Evolutionary conservation across 2,113 vertebrate genomes (phyloP), one percentile per base, ranked within the genome.

Genomic region (Carassius auratus): DNA sequence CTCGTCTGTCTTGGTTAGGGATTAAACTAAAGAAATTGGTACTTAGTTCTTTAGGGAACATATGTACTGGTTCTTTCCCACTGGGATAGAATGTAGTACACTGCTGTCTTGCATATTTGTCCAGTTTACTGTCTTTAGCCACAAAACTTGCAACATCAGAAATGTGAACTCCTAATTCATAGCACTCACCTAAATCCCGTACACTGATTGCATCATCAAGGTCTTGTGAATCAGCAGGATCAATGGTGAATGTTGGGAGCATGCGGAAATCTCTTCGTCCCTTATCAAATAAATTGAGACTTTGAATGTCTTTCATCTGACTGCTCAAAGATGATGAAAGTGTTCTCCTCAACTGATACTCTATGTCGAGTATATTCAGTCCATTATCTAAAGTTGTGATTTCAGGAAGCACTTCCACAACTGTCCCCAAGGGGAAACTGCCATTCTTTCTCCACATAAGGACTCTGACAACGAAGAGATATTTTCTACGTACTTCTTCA

Each of bases 191-290:
- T 38, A 92, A 89, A 74, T 97, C 95, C 84, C 89, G 89, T 23
- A 98, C 87, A 1, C 96, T 97, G 84, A 99, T 89, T 55, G 97
- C 97, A 0, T 98, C 97, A 0, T 98, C 97, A 75, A 98, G 88
- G 88, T 95, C 94, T 89, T 81, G 80, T 69, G 97, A 93, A 1
- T 84, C 81, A 21, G 42, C 3, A 3, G 96, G 93, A 89, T 97
- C 97, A 15, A 97, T 86, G 0, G 97, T 98, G 91, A 98, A 97
- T 57, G 96, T 97, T 9, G 14, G 76, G 30, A 94, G 85, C 0
- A 61, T 0, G 6, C 91, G 36, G 19, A 93, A 94, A 89, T 97
- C 92, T 73, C 84, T 45, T 82, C 76, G 61, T 15, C 30, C 81
- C 3, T 21, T 57, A 90, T 61, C 91, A 90, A 57, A 90, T 88